phyloP scores from a whole-genome alignment of 2,888 invertebrate species.

The Diarsia rubi region DNA sequence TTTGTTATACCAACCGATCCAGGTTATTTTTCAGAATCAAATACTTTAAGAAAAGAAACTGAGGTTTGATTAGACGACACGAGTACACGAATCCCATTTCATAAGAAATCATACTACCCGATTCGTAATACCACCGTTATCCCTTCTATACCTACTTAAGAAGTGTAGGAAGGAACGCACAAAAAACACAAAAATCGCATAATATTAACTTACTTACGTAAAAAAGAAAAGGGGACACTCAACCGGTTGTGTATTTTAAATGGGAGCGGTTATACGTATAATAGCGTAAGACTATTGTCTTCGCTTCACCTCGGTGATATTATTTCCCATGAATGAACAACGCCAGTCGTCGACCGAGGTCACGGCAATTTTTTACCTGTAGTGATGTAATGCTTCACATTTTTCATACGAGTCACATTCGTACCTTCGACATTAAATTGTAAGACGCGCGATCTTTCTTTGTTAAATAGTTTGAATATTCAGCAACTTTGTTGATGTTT shows the following conservation, averaged over 20 bases:
- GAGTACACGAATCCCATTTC: no score
- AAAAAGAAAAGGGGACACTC: constrained; percentile 21
- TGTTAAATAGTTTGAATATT: constrained; percentile 38
- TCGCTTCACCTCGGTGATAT: constrained; percentile 74
- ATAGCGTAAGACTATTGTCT: constrained; percentile 78
- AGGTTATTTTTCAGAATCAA: no score
- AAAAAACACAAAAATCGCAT: no score
- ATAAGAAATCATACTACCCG: no score
- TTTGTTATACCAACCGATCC: no score
- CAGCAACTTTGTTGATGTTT: constrained; percentile 25
- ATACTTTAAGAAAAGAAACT: no score
- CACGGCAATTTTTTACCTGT: constrained; percentile 85
- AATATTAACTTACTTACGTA: no score
- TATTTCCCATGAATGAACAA: constrained; percentile 87
- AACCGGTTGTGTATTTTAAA: constrained; percentile 48
- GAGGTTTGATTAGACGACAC: no score
- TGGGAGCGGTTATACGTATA: constrained; percentile 63
- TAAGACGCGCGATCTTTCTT: constrained; percentile 36
- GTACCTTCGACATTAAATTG: constrained; percentile 55
- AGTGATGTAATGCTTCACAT: constrained; percentile 82
- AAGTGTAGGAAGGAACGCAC: background rate
- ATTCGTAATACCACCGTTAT: no score
- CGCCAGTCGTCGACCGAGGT: constrained; percentile 80
- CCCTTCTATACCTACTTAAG: no score
- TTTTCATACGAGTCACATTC: constrained; percentile 76